A percentile compares a stretch with the other conserved stretches of the same genome.
Evolutionary conservation across 2,113 vertebrate species (phyloP).

Genomic region (Pyxicephalus adspersus): DNA sequence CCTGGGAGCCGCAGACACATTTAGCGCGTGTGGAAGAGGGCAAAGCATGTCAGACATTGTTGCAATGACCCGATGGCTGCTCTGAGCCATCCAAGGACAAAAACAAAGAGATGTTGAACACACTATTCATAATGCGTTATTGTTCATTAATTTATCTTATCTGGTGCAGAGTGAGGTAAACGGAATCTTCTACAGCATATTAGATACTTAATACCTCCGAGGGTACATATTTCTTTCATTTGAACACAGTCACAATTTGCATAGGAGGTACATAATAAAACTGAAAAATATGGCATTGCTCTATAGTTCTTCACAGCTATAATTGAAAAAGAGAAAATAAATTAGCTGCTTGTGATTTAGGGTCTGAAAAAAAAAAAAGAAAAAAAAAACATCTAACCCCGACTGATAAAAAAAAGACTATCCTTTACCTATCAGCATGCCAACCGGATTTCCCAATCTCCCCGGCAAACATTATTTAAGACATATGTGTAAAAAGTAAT

Average conservation of each 20-base stretch:
- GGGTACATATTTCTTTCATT: slow-evolving; percentile 56
- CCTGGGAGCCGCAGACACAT: slow-evolving; percentile 20
- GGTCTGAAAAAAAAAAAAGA: slow-evolving; percentile 38
- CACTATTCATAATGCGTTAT: slow-evolving; percentile 55
- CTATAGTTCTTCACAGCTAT: slow-evolving; percentile 51
- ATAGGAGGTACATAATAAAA: slow-evolving; percentile 57
- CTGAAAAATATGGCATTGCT: slow-evolving; percentile 53
- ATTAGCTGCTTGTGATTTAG: slow-evolving; percentile 55
- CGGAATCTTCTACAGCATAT: slow-evolving; percentile 53
- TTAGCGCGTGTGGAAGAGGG: slow-evolving; percentile 14
- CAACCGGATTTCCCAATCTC: slow-evolving; percentile 52
- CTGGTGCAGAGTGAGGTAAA: slow-evolving; percentile 52
- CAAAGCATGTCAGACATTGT: slow-evolving; percentile 47
- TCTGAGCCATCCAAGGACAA: slow-evolving; percentile 36
- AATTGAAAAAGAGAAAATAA: slow-evolving; percentile 58
- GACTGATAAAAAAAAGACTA: slow-evolving; percentile 55
- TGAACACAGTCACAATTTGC: slow-evolving; percentile 52
- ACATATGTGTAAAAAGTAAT: slow-evolving; percentile 56
- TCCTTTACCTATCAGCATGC: slow-evolving; percentile 49
- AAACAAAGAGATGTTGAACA: slow-evolving; percentile 55
- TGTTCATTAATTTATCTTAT: slow-evolving; percentile 58
- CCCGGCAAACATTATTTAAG: slow-evolving; percentile 46
- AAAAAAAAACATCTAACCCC: slow-evolving; percentile 40
- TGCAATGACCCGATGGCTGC: slow-evolving; percentile 41
- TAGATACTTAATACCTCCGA: slow-evolving; percentile 53